Evolutionary conservation across 2,797 vertebrate species (phyloP), one percentile per base, ranked within the genome.

Genomic region (Aphelocoma californica): DNA sequence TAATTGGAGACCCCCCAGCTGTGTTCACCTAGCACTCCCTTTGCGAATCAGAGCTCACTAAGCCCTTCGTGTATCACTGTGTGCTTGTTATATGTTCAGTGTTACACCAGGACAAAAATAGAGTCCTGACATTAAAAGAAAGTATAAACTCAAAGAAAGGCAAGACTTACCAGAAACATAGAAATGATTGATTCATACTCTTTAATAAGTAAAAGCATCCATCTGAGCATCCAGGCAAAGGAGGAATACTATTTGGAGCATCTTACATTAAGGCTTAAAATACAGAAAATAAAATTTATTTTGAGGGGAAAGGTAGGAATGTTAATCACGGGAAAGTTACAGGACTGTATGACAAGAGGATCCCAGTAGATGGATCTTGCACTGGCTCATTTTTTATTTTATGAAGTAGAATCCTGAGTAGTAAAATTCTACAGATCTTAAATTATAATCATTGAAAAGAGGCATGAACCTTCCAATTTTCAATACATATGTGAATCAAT

Each of bases 161-260:
- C 29, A 58, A 31, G 69, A 44, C 34, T 45, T 75, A 81, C 23
- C 14, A 74, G 61, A 91, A 93, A 84, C 45, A 18, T 62, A 95
- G 60, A 87, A 92, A 90, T 90, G 88, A 90, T 91, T 90, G 38
- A 88, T 86, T 83, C 28, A 20, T 47, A 17, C 16, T 91, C 36
- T 92, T 93, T 81, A 90, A 91, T 88, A 88, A 93, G 60, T 92
- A 90, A 94, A 91, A 86, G 1, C 48, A 57, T 81, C 29, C 48
- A 66, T 73, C 40, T 90, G 40, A 88, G 36, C 51, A 81, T 66
- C 18, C 56, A 86, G 51, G 32, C 20, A 72, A 81, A 57, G 25
- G 32, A 78, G 2, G 12, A 7, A 23, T 88, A n/a, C 7, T 54
- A 18, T 83, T 88, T 5, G 4, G 28, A 54, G 10, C 48, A 29